phyloP scores from a whole-genome alignment of 2,797 vertebrate genomes.

The Echiichthys vipera region DNA sequence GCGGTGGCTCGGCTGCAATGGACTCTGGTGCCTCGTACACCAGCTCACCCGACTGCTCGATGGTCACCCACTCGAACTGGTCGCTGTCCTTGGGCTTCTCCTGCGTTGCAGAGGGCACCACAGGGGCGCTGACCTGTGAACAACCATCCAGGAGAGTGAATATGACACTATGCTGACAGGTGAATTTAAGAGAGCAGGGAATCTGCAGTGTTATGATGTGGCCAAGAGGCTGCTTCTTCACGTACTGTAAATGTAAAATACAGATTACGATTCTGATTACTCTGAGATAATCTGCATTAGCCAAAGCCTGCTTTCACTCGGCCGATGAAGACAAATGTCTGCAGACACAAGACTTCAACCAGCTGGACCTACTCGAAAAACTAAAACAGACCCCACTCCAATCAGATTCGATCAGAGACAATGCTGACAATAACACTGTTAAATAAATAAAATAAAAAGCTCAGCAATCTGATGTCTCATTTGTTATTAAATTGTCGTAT shows the following conservation, averaged over 20 bases:
- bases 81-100: constrained; percentile 98
- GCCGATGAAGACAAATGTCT: too few species aligned
- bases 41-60: constrained; percentile 96
- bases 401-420: too few species aligned
- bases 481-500: too few species aligned
- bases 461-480: too few species aligned
- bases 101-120: constrained; percentile 92
- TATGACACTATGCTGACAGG: constrained; percentile 30
- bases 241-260: background rate
- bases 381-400: too few species aligned
- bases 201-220: constrained; percentile 16
- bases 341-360: too few species aligned
- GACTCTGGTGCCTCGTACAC: constrained; percentile 98
- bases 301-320: too few species aligned
- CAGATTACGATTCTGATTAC: too few species aligned
- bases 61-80: constrained; percentile 99
- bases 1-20: constrained; percentile 93
- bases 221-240: background rate
- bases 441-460: too few species aligned
- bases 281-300: too few species aligned
- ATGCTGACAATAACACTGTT: too few species aligned
- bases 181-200: constrained; percentile 1
- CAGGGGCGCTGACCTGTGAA: constrained; percentile 94
- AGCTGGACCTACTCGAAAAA: too few species aligned
- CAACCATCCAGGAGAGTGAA: background rate